phyloP scores from a whole-genome alignment of 2,797 vertebrate genomes.

The Limosa lapponica region DNA sequence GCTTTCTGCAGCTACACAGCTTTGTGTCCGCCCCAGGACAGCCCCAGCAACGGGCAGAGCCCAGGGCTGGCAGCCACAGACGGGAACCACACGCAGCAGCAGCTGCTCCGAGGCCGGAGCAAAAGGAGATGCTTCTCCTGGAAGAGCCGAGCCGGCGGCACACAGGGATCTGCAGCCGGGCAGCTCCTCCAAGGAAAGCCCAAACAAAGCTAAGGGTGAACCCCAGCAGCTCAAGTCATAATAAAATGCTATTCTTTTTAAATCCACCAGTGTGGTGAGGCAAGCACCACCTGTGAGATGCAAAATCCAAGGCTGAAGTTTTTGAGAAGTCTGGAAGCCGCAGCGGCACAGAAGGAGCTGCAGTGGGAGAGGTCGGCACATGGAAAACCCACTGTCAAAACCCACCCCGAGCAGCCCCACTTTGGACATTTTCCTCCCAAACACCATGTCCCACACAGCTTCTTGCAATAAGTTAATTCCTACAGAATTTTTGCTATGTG shows the following conservation, averaged over 20 bases:
- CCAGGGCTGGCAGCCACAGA: neutral
- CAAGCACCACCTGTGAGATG: neutral
- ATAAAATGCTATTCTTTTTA: neutral
- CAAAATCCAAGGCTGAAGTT: neutral
- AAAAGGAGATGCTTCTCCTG: neutral
- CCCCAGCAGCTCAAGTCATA: neutral
- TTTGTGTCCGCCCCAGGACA: neutral
- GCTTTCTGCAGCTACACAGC: neutral
- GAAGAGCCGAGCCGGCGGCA: fast-evolving
- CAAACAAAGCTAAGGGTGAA: neutral
- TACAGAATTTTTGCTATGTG: neutral
- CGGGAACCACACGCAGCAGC: fast-evolving
- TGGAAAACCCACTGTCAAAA: neutral
- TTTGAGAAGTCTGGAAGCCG: neutral
- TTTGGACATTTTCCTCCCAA: neutral
- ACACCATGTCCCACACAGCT: neutral
- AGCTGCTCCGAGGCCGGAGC: neutral
- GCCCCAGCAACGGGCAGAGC: neutral
- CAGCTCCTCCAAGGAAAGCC: neutral
- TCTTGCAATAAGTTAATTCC: neutral
- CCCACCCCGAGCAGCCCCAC: fast-evolving
- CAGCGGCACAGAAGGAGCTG: neutral
- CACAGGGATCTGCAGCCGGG: neutral
- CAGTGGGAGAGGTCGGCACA: fast-evolving
- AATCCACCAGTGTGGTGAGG: fast-evolving